Percentiles rank a stretch among this genome's conserved stretches.
These are phyloP conservation scores for Oscheius sp. DNA, from an alignment of 2,888 invertebrate genomes.

Conservation along the genomic window DNA sequence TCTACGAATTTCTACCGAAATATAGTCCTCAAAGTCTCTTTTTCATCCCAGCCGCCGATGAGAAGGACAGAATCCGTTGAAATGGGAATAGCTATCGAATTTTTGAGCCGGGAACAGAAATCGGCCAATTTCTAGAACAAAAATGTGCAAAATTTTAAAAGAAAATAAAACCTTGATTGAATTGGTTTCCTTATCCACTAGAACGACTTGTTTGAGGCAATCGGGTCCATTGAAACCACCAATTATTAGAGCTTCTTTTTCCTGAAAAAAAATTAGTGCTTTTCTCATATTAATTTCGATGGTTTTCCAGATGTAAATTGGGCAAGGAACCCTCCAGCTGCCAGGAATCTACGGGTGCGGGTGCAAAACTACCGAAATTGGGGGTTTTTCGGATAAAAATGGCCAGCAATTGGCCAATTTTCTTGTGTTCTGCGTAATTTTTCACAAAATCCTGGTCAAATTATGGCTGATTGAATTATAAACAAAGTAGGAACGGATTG, in stretches of 20 bases:
- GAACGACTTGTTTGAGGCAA: conserved; percentile 38
- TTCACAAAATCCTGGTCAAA: too few relatives aligned
- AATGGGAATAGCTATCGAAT: conserved; percentile 37
- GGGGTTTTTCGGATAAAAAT: not conserved
- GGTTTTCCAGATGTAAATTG: too few relatives aligned
- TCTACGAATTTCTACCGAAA: conserved; percentile 39
- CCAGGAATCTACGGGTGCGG: not conserved
- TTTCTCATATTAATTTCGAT: too few relatives aligned
- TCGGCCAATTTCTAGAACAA: not conserved
- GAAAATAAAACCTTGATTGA: conserved; percentile 1
- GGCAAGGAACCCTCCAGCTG: not conserved
- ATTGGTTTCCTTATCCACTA: not conserved
- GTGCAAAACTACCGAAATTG: not conserved
- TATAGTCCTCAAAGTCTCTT: conserved; percentile 53
- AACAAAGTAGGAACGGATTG: not conserved
- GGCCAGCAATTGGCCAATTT: too few relatives aligned
- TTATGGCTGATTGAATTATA: too few relatives aligned
- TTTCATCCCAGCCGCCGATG: conserved; percentile 70
- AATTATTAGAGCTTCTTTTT: conserved; percentile 37
- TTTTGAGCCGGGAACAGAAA: conserved; percentile 39
- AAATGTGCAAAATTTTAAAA: not conserved
- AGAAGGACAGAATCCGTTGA: conserved; percentile 44
- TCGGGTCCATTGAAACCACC: conserved; percentile 47
- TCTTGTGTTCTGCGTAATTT: too few relatives aligned
- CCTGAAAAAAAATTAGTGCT: conserved; percentile 17